These are phyloP conservation scores for Coenonympha glycerion DNA, from an alignment of 2,888 invertebrate genomes.

Conservation along the genomic window DNA sequence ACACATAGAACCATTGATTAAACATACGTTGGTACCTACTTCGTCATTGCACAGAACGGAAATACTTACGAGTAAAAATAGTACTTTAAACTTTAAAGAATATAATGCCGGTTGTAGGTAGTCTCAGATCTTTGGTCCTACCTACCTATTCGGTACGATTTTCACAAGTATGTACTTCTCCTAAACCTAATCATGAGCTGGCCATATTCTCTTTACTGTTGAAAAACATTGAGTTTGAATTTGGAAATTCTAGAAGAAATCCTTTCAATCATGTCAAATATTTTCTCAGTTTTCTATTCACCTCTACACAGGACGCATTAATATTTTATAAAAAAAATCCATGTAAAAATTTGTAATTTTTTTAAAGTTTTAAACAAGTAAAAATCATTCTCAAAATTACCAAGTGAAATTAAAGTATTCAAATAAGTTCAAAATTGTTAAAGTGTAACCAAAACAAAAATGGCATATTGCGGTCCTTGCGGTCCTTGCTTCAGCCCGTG, in stretches of 20 bases:
- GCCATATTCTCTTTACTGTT: not conserved
- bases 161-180: no score
- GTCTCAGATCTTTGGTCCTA: no score
- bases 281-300: conserved; percentile 10
- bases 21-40: no score
- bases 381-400: conserved; percentile 4
- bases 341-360: conserved; percentile 1
- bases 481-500: not conserved
- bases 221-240: conserved; percentile 1
- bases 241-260: conserved; percentile 14
- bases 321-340: conserved; percentile 7
- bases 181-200: no score
- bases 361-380: not conserved
- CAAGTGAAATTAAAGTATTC: conserved; percentile 3
- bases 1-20: no score
- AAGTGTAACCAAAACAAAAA: not conserved
- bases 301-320: conserved; percentile 11
- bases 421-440: not conserved
- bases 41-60: no score
- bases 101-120: no score
- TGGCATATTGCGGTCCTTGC: conserved; percentile 14
- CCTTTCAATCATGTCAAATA: not conserved
- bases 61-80: no score
- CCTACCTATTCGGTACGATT: no score
- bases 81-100: no score